These are phyloP conservation scores for Cricetomys ansorgei DNA, from an alignment of 2,113 vertebrate genomes.

Conservation along the genomic window DNA sequence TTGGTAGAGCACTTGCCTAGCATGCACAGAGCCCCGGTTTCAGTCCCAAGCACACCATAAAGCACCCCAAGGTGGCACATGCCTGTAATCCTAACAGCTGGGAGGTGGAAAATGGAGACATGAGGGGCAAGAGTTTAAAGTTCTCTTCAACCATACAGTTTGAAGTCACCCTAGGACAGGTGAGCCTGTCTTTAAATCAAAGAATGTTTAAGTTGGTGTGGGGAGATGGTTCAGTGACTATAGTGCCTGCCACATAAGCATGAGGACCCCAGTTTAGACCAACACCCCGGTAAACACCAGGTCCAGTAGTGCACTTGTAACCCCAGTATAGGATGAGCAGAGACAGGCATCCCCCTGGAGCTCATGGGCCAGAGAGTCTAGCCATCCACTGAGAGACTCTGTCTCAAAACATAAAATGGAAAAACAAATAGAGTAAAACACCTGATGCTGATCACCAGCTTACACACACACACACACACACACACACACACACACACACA, in stretches of 20 bases:
- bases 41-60: background rate
- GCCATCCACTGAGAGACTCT: background rate
- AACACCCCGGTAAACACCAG: background rate
- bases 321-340: background rate
- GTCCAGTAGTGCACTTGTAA: background rate
- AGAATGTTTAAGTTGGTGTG: background rate
- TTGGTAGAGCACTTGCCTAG: background rate
- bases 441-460: background rate
- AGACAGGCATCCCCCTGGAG: background rate
- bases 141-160: background rate
- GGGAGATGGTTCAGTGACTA: background rate
- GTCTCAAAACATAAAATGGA: background rate
- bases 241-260: background rate
- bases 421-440: background rate
- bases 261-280: background rate
- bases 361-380: background rate
- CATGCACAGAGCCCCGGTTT: background rate
- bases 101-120: background rate
- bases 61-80: background rate
- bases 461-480: background rate
- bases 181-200: background rate
- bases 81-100: background rate
- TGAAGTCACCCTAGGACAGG: background rate
- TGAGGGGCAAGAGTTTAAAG: background rate
- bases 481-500: background rate